phyloP scores from a whole-genome alignment of 1,140 invertebrate species.

The Chironomus tepperi region DNA sequence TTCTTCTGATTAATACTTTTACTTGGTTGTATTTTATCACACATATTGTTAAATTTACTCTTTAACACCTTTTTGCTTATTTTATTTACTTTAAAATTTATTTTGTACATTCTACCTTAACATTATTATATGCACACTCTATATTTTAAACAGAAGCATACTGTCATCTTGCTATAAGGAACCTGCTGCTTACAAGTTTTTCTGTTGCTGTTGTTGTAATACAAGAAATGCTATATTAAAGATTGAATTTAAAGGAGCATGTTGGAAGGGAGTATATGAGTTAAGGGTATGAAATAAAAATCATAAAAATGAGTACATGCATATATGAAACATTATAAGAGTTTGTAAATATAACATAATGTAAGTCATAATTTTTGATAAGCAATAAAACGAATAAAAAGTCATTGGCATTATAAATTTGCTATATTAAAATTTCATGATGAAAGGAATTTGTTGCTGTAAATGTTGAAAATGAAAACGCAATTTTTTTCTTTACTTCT shows the following conservation, averaged over 20 bases:
- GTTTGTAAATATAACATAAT: not conserved
- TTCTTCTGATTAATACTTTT: no score
- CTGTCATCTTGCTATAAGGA: no score
- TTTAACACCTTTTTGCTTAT: no score
- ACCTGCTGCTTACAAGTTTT: no score
- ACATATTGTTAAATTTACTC: no score
- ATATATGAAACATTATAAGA: not conserved
- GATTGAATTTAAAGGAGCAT: not conserved
- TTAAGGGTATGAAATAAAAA: not conserved
- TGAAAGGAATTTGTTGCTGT: not conserved
- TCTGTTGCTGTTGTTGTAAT: not conserved
- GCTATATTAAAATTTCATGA: not conserved
- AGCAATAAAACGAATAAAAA: constrained; percentile 9
- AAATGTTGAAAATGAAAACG: no score
- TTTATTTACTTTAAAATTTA: no score
- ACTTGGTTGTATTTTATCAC: no score
- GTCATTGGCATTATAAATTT: constrained; percentile 8
- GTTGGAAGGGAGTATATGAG: not conserved
- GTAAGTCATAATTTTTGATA: not conserved
- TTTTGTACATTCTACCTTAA: no score
- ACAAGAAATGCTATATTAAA: not conserved
- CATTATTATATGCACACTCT: no score
- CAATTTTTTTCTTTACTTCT: no score
- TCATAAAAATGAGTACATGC: not conserved
- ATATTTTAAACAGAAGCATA: no score